phyloP scores from a whole-genome alignment of 2,797 vertebrate species.

The Lateolabrax maculatus region DNA sequence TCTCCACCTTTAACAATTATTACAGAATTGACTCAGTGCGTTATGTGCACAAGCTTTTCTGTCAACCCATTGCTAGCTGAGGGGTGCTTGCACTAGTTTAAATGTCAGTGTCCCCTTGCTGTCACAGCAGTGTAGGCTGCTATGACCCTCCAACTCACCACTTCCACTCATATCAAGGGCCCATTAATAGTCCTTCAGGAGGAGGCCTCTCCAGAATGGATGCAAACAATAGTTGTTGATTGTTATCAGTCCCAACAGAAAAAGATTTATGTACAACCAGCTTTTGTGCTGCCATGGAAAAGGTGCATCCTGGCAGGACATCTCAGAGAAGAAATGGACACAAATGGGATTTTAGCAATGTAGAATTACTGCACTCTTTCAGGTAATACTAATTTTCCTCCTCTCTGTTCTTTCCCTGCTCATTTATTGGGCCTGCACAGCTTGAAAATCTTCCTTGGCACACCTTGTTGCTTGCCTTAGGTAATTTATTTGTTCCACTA shows the following conservation, averaged over 20 bases:
- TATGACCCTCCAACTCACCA: conserved; percentile 30
- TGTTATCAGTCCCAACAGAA: conserved; percentile 38
- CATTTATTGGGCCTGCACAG: not conserved
- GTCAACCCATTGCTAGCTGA: conserved; percentile 18
- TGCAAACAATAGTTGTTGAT: conserved; percentile 36
- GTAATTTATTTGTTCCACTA: conserved; percentile 27
- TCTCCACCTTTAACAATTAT: conserved; percentile 44
- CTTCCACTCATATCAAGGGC: conserved; percentile 41
- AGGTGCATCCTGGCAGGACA: conserved; percentile 1
- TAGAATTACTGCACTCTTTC: conserved; percentile 23
- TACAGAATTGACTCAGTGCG: conserved; percentile 5
- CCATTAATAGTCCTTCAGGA: conserved; percentile 35
- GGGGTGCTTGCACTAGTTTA: conserved; percentile 10
- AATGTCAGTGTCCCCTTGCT: conserved; percentile 49
- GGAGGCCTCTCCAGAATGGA: conserved; percentile 23
- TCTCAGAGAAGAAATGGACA: conserved; percentile 9
- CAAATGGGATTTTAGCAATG: not conserved
- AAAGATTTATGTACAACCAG: conserved; percentile 28
- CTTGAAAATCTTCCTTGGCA: conserved; percentile 16
- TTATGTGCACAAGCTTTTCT: conserved; percentile 22
- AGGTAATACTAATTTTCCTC: not conserved
- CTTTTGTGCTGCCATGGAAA: conserved; percentile 8
- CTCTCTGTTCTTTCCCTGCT: conserved; percentile 3
- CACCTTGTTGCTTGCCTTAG: conserved; percentile 7
- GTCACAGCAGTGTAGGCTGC: conserved; percentile 17